Percentiles rank a stretch among this genome's conserved stretches.
Conservation (phyloP, 2,888 invertebrate species). For the Phalera bucephala region DNA sequence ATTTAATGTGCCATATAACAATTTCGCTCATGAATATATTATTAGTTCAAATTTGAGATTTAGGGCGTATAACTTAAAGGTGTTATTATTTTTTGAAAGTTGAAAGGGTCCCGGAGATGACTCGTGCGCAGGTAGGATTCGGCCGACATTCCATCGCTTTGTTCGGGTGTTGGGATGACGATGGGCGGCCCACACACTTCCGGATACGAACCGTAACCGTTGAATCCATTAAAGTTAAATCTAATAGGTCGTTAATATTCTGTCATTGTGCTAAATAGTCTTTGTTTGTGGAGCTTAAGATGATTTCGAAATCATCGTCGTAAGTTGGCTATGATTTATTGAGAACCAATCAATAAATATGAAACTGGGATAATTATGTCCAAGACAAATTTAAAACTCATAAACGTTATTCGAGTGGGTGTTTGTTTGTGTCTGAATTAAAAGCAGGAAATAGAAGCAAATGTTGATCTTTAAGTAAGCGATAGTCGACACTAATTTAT, state of each 20-base stretch:
- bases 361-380: too few species aligned
- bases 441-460: too few species aligned
- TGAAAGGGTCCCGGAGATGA: constrained; percentile 13
- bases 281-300: constrained; percentile 3
- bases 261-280: constrained; percentile 24
- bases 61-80: constrained; percentile 8
- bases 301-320: constrained; percentile 1
- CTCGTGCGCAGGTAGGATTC: constrained; percentile 58
- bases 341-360: not conserved
- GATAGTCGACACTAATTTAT: too few species aligned
- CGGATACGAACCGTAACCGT: constrained; percentile 53
- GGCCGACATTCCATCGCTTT: constrained; percentile 68
- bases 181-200: constrained; percentile 67
- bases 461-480: too few species aligned
- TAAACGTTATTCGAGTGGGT: too few species aligned
- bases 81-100: constrained; percentile 7
- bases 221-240: constrained; percentile 43
- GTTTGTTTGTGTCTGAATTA: too few species aligned
- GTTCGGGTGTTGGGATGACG: constrained; percentile 44
- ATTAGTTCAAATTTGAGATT: constrained; percentile 10
- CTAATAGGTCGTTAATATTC: constrained; percentile 43
- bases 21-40: not conserved
- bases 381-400: too few species aligned
- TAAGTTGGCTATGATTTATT: constrained; percentile 1
- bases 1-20: constrained; percentile 8